Conservation (phyloP, 2,797 vertebrate genomes). For the Mionectes olivaceus region DNA sequence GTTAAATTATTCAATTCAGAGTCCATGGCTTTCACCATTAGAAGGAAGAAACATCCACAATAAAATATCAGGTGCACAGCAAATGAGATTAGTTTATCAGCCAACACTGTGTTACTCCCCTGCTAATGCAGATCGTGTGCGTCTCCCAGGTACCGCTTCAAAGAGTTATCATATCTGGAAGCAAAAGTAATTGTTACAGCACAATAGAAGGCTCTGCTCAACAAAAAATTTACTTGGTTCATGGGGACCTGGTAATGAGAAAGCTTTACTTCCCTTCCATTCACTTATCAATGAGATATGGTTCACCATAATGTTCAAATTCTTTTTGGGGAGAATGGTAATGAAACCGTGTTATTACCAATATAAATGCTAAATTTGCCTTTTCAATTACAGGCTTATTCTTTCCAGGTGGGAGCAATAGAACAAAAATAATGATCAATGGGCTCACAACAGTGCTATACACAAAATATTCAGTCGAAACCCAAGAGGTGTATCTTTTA, state of each 20-base stretch:
- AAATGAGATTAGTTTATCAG: conserved; percentile 60
- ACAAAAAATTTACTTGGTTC: conserved; percentile 25
- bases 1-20: conserved; percentile 39
- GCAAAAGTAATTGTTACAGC: conserved; percentile 58
- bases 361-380: conserved; percentile 46
- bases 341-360: conserved; percentile 7
- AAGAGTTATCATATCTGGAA: conserved; percentile 57
- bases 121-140: not conserved
- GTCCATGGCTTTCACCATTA: not conserved
- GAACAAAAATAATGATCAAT: conserved; percentile 29
- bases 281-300: conserved; percentile 24
- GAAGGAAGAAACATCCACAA: not conserved
- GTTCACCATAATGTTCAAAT: not conserved
- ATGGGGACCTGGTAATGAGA: not conserved
- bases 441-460: not conserved
- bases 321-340: not conserved
- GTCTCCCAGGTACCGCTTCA: conserved; percentile 32
- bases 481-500: not conserved
- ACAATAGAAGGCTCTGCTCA: conserved; percentile 58
- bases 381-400: conserved; percentile 41
- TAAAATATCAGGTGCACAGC: conserved; percentile 47
- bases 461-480: not conserved
- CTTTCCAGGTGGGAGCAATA: not conserved
- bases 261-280: conserved; percentile 1
- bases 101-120: not conserved